These are phyloP conservation scores for Varecia variegata DNA, from an alignment of 2,797 vertebrate genomes.

Conservation along the genomic window DNA sequence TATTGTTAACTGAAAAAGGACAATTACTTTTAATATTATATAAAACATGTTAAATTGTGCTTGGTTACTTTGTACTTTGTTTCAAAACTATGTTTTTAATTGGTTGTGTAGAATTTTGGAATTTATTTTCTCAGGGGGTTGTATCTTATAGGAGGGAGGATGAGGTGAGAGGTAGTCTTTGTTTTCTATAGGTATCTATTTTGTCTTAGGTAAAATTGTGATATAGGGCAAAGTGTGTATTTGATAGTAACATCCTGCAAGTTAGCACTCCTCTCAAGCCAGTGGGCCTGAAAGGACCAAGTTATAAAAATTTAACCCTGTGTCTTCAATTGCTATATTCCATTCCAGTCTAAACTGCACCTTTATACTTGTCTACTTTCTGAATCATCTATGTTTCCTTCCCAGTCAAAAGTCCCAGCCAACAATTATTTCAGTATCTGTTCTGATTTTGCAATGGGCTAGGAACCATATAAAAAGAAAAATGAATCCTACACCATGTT, in stretches of 20 bases:
- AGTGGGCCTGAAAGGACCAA: not conserved
- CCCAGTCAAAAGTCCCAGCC: not conserved
- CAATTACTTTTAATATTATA: not conserved
- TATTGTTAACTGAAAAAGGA: not conserved
- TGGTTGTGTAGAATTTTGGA: not conserved
- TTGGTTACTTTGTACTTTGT: not conserved
- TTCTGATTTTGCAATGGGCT: not conserved
- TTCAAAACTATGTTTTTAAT: constrained; percentile 33
- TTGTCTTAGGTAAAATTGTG: not conserved
- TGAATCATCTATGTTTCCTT: not conserved
- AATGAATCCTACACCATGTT: not conserved
- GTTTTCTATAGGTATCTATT: not conserved
- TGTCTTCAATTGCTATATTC: not conserved
- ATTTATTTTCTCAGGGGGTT: constrained; percentile 4
- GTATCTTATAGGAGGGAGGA: not conserved
- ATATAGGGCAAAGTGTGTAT: not conserved
- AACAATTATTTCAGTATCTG: not conserved
- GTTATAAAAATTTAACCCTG: not conserved
- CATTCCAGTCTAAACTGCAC: not conserved
- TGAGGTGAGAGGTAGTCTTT: not conserved
- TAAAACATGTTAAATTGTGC: not conserved
- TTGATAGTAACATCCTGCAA: not conserved
- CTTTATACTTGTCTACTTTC: not conserved
- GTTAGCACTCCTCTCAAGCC: not conserved
- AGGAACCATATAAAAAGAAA: not conserved